Base-by-base conservation (phyloP, 2,797 vertebrate species). In the Phrynocephalus guinanensis region DNA sequence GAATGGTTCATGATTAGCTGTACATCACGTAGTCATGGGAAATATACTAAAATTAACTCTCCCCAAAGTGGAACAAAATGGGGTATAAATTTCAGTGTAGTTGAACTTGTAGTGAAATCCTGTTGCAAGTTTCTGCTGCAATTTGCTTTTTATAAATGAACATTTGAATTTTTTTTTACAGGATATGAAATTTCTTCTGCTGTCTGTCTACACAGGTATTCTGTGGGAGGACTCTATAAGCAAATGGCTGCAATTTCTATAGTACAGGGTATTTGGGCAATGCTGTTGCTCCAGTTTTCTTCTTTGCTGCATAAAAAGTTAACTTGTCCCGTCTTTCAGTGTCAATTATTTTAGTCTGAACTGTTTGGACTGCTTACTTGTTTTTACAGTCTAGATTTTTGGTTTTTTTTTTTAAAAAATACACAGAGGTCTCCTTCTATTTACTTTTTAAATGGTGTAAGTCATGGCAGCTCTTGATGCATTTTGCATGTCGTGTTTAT, bases 341-440 rank as follows among this genome's bases (percentile, higher is more conserved):
- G 24, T 48, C 48, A 72, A 52, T 7, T 52, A 83, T n/a, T 82
- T 83, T 71, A 7, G 28, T 52, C 13, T 24, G 50, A 83, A n/a
- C 48, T 56, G n/a, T 56, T 72, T 56, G 52, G 9, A 66, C 48
- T n/a, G 72, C 63, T 81, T 73, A 73, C 68, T 60, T 86, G 26
- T 86, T 71, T 50, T 20, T 33, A 28, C 48, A 52, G 16, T 56
- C 18, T 77, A 60, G 6, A 16, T 3, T 50, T 33, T 48, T 16
- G 67, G 33, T 84, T 76, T 75, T 44, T 44, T 84, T 76, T 66
- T n/a, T n/a, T n/a, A 48, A 48, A 78, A 81, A 44, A n/a, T 28
- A 38, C 16, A 78, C 76, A 0, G n/a, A 24, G 48, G 6, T 78
- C n/a, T 66, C 66, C 18, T 72, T 85, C 20, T 85, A 30, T 16